Percentiles rank a stretch among this genome's conserved stretches.
phyloP scores from a whole-genome alignment of 2,888 invertebrate species.

The Fissipunctia ypsillon region DNA sequence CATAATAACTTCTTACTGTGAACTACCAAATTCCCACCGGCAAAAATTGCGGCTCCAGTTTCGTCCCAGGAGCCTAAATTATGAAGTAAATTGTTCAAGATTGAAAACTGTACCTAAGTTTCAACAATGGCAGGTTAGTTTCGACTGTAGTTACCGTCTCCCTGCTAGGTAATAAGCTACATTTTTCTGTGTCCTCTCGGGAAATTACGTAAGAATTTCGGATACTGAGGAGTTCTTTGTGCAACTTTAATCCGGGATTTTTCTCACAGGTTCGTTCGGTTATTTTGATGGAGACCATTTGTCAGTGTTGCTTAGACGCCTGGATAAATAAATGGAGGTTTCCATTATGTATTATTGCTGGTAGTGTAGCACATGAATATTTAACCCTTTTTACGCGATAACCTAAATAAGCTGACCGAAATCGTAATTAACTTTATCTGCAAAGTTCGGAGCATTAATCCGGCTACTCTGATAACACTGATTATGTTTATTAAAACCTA shows the following conservation, averaged over 20 bases:
- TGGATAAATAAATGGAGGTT: constrained; percentile 47
- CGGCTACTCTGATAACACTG: constrained; percentile 40
- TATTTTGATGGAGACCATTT: constrained; percentile 57
- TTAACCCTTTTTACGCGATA: constrained; percentile 45
- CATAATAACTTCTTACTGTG: constrained; percentile 65
- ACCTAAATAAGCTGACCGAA: constrained; percentile 35
- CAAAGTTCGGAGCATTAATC: constrained; percentile 39
- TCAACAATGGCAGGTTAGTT: constrained; percentile 75
- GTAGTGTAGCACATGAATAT: constrained; percentile 31
- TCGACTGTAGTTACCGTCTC: constrained; percentile 69
- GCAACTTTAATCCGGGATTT: constrained; percentile 59
- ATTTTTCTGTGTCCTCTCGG: constrained; percentile 77
- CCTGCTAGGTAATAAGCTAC: constrained; percentile 73
- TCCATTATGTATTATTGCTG: constrained; percentile 42
- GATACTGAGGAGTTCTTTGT: constrained; percentile 58
- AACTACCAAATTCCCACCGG: constrained; percentile 76
- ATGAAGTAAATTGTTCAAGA: constrained; percentile 83
- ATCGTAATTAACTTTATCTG: constrained; percentile 52
- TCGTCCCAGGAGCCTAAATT: constrained; percentile 79
- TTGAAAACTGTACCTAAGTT: constrained; percentile 83
- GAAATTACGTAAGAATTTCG: constrained; percentile 77
- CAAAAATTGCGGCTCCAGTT: constrained; percentile 74
- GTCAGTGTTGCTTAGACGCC: constrained; percentile 53
- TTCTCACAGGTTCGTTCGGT: constrained; percentile 56
- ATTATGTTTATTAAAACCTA: constrained; percentile 47